Conservation (phyloP, 2,113 vertebrate genomes). For the Mus pahari region DNA sequence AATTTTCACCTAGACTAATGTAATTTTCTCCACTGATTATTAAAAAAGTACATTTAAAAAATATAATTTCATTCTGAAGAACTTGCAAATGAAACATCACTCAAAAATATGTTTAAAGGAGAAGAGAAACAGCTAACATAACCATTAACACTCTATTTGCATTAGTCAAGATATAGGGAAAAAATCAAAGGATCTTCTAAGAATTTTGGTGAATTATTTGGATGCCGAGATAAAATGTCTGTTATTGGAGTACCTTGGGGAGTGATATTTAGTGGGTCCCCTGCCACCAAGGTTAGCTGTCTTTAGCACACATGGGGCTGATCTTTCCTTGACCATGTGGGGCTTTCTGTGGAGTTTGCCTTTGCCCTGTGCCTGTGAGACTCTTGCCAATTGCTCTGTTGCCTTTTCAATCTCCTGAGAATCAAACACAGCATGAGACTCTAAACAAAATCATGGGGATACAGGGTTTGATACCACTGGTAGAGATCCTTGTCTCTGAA, state of each 20-base stretch:
- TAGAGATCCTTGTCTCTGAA: neutral
- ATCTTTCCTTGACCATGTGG: neutral
- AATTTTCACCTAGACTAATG: slow-evolving; percentile 23
- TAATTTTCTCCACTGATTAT: slow-evolving; percentile 9
- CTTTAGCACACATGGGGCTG: neutral
- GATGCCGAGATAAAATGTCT: neutral
- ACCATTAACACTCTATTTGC: neutral
- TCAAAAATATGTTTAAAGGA: neutral
- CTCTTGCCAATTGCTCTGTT: neutral
- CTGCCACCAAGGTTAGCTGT: neutral
- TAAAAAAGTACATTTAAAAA: neutral
- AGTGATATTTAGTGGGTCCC: neutral
- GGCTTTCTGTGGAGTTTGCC: neutral
- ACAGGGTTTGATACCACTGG: neutral
- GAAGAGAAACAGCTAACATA: neutral
- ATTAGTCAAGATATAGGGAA: neutral
- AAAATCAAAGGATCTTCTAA: slow-evolving; percentile 1
- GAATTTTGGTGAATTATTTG: neutral
- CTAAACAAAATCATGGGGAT: neutral
- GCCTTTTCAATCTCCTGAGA: neutral
- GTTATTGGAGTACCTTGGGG: neutral
- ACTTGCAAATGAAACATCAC: neutral
- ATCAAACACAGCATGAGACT: neutral
- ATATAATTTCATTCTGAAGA: neutral
- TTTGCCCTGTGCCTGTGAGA: neutral